Evolutionary conservation across 2,113 vertebrate species (phyloP).

Genomic region (Ia io): DNA sequence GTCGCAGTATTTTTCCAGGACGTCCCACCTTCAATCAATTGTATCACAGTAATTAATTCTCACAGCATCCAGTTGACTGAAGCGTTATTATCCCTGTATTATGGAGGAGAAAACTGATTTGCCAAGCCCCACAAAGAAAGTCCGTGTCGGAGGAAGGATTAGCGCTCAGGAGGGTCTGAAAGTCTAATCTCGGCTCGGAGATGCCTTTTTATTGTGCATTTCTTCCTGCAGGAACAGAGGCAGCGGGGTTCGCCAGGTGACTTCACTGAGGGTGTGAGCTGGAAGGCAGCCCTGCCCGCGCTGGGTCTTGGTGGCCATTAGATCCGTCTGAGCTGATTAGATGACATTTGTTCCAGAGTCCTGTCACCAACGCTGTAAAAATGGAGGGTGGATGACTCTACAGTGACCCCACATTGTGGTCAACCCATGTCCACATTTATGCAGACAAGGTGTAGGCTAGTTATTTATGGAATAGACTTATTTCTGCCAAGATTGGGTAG

Average conservation of each 20-base stretch:
- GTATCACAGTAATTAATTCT: constrained; percentile 74
- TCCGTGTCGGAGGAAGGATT: constrained; percentile 68
- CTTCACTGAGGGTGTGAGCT: not conserved
- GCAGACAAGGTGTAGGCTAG: not conserved
- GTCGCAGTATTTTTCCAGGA: constrained; percentile 51
- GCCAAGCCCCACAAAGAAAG: constrained; percentile 68
- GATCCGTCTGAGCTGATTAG: constrained; percentile 1
- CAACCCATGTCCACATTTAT: not conserved
- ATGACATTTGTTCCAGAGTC: not conserved
- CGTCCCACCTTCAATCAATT: constrained; percentile 60
- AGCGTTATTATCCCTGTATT: constrained; percentile 71
- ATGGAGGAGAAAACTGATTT: constrained; percentile 68
- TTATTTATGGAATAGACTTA: not conserved
- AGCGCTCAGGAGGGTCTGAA: constrained; percentile 70
- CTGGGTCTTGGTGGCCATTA: constrained; percentile 6
- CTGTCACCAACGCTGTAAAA: not conserved
- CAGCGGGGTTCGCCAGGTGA: constrained; percentile 50
- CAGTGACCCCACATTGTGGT: not conserved
- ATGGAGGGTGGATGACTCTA: not conserved
- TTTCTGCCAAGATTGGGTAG: not conserved
- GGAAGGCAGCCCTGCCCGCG: not conserved
- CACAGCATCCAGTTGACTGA: constrained; percentile 73
- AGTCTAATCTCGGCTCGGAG: constrained; percentile 70
- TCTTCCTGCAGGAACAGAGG: constrained; percentile 48
- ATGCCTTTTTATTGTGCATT: constrained; percentile 52